A percentile compares a stretch with the other conserved stretches of the same genome.
Conservation (phyloP, 2,888 invertebrate genomes). For the Trachelus stipa region DNA sequence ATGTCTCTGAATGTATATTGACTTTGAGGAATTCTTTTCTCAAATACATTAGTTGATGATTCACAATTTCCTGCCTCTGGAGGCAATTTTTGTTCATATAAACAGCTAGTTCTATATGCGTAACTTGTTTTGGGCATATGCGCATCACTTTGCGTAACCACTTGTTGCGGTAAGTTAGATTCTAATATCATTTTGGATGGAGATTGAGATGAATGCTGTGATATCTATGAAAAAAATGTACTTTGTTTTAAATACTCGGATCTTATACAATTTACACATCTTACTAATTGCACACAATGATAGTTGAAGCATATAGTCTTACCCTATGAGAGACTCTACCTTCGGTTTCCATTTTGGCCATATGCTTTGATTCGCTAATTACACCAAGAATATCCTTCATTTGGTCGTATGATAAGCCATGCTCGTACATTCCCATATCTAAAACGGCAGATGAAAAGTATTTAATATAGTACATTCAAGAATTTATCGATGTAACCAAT, state of each 20-base stretch:
- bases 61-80: background rate
- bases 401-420: conserved; percentile 29
- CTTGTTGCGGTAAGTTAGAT: background rate
- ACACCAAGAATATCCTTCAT: conserved; percentile 40
- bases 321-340: conserved; percentile 12
- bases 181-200: background rate
- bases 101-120: background rate
- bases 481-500: background rate
- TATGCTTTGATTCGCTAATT: conserved; percentile 40
- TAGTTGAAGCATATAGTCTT: background rate
- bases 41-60: background rate
- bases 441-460: conserved; percentile 1
- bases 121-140: conserved; percentile 1
- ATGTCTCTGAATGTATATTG: background rate
- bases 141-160: background rate
- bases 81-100: background rate
- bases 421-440: conserved; percentile 45
- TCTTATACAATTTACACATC: background rate
- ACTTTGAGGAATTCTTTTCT: background rate
- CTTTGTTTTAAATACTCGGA: background rate
- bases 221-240: background rate
- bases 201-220: background rate
- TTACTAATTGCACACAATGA: background rate
- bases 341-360: conserved; percentile 27
- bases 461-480: background rate